Conservation (phyloP, 2,797 vertebrate genomes). For the Scolopax bukidnonensis region DNA sequence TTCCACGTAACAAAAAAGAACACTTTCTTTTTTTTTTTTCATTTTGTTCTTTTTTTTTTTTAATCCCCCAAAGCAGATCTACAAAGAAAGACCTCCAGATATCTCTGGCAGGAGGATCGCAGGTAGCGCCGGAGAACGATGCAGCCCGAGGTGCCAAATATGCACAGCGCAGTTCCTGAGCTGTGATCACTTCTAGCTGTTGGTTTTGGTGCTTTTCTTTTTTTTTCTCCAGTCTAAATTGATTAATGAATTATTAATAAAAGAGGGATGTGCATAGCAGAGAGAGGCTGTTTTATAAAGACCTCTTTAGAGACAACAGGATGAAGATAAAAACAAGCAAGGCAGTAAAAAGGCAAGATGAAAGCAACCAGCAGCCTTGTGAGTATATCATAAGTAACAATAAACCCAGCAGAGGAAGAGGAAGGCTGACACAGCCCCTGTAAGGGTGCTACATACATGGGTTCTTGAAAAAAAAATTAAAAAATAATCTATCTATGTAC, state of each 20-base stretch:
- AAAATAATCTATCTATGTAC: too few relatives aligned
- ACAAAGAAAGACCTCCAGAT: not conserved
- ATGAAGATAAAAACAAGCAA: constrained; percentile 15
- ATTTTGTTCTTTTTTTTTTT: accelerated
- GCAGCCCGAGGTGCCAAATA: constrained; percentile 20
- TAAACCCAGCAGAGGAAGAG: not conserved
- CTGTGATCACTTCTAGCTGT: not conserved
- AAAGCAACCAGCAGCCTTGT: not conserved
- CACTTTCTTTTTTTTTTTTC: too few relatives aligned
- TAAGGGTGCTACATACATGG: not conserved
- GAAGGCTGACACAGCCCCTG: not conserved
- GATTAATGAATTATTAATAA: constrained; percentile 66
- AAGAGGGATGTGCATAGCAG: not conserved
- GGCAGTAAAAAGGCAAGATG: constrained; percentile 24
- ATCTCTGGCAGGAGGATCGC: not conserved
- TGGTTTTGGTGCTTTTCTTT: not conserved
- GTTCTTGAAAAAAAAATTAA: not conserved
- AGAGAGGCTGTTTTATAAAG: constrained; percentile 10
- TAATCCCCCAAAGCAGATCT: not conserved
- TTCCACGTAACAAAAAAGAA: not conserved
- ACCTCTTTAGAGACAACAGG: not conserved
- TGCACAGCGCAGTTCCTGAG: not conserved
- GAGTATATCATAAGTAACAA: not conserved
- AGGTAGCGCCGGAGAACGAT: not conserved
- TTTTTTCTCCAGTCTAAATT: not conserved